Evolutionary conservation across 2,113 vertebrate species (phyloP).

Genomic region (Tamias sibiricus): DNA sequence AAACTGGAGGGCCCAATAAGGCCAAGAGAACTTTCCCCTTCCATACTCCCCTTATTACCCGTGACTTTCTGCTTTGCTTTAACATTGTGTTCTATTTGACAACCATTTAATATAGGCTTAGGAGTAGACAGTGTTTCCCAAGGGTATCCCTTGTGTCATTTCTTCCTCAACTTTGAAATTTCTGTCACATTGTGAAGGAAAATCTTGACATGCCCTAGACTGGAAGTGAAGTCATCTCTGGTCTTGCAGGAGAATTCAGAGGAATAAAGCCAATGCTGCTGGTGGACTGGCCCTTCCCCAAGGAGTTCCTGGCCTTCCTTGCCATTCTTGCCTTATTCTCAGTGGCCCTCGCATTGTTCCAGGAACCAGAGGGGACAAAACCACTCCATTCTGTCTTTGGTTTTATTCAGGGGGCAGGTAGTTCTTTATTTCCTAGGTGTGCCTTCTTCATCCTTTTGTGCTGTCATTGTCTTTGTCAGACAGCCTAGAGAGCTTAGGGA

Average conservation of each 20-base stretch:
- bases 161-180: neutral
- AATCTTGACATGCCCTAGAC: neutral
- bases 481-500: neutral
- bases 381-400: neutral
- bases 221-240: neutral
- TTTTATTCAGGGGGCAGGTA: neutral
- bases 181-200: neutral
- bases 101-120: neutral
- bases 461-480: neutral
- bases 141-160: neutral
- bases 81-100: neutral
- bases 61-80: neutral
- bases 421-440: neutral
- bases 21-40: neutral
- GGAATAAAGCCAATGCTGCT: neutral
- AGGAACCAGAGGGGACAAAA: neutral
- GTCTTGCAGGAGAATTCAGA: neutral
- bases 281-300: neutral
- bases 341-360: neutral
- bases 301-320: neutral
- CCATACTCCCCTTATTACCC: accelerated
- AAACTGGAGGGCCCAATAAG: neutral
- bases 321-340: neutral
- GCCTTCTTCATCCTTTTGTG: neutral
- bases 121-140: neutral